These are phyloP conservation scores for Glaucomys volans DNA, from an alignment of 2,113 vertebrate species.

Conservation along the genomic window DNA sequence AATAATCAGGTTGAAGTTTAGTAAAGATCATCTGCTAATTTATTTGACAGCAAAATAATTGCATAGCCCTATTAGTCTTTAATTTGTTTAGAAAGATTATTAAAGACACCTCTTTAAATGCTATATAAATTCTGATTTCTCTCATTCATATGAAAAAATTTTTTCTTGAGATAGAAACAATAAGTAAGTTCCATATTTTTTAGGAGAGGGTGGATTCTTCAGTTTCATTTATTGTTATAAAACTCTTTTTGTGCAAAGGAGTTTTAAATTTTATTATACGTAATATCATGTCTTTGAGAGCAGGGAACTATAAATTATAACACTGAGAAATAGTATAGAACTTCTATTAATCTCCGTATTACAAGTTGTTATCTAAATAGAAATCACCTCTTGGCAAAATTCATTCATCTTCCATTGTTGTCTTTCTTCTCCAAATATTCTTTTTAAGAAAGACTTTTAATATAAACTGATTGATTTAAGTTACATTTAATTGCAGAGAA, in stretches of 20 bases:
- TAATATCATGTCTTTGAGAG: conserved; percentile 20
- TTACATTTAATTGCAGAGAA: not conserved
- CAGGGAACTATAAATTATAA: conserved; percentile 19
- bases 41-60: conserved; percentile 24
- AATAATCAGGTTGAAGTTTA: conserved; percentile 48
- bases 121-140: conserved; percentile 39
- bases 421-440: conserved; percentile 9
- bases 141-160: not conserved
- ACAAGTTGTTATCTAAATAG: conserved; percentile 19
- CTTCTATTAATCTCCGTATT: conserved; percentile 6
- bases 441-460: not conserved
- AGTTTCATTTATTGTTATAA: conserved; percentile 49
- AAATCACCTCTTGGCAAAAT: conserved; percentile 45
- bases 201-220: not conserved
- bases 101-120: not conserved
- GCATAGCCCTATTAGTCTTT: not conserved
- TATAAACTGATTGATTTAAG: not conserved
- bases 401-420: not conserved
- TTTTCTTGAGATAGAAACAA: conserved; percentile 11
- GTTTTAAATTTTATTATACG: conserved; percentile 38
- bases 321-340: conserved; percentile 10
- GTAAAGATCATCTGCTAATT: not conserved
- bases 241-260: not conserved
- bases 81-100: conserved; percentile 19
- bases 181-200: conserved; percentile 47